A percentile compares a stretch with the other conserved stretches of the same genome.
Conservation (phyloP, 1,140 invertebrate species). For the Ectropis grisescens region DNA sequence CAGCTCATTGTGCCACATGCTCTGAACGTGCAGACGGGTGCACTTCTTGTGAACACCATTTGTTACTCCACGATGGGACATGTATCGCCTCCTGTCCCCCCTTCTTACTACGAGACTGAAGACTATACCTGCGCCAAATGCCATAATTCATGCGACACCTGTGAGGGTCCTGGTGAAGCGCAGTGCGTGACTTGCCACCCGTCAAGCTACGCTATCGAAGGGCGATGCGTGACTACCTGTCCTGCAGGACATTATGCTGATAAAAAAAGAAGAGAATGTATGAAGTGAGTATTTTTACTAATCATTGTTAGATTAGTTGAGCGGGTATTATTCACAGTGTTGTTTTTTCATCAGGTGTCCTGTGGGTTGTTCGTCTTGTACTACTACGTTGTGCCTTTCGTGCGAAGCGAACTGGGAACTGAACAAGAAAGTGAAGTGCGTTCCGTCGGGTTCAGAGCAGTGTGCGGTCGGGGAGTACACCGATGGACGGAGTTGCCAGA, state of each 20-base stretch:
- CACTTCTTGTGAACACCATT: constrained; percentile 74
- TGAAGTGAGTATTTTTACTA: constrained; percentile 45
- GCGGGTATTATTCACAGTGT: too few species aligned
- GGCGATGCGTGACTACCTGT: constrained; percentile 75
- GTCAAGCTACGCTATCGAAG: constrained; percentile 76
- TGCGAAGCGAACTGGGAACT: constrained; percentile 80
- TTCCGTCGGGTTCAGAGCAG: constrained; percentile 74
- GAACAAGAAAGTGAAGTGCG: constrained; percentile 80
- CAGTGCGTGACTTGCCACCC: constrained; percentile 85
- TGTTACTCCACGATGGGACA: too few species aligned
- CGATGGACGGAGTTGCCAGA: constrained; percentile 72
- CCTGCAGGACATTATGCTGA: constrained; percentile 81
- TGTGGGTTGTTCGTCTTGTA: constrained; percentile 80
- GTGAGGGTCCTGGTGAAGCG: constrained; percentile 80
- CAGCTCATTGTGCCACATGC: constrained; percentile 81
- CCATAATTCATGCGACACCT: constrained; percentile 85
- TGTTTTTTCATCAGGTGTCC: constrained; percentile 72
- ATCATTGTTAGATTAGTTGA: too few species aligned
- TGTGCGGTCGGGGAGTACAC: constrained; percentile 73
- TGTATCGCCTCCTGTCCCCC: too few species aligned
- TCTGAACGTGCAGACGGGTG: constrained; percentile 84
- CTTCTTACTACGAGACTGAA: constrained; percentile 84
- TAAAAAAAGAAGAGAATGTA: constrained; percentile 81
- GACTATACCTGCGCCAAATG: constrained; percentile 86
- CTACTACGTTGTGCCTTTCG: constrained; percentile 75